Conservation (phyloP, 2,888 invertebrate species). For the Eupithecia centaureata region DNA sequence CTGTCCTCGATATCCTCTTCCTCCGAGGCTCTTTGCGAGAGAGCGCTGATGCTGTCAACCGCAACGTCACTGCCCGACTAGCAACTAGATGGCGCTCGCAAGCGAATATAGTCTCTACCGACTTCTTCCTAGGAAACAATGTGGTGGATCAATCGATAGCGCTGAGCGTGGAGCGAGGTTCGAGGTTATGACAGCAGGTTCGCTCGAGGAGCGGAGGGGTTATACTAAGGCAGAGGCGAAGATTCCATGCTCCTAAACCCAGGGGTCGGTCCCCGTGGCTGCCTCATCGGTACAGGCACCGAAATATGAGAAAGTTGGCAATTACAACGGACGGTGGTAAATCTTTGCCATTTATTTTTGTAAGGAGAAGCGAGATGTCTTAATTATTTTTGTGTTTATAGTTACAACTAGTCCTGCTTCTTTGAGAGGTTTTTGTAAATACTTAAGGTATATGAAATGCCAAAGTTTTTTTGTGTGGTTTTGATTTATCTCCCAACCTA, state of each 20-base stretch:
- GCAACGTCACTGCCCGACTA: conserved; percentile 88
- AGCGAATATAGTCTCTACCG: conserved; percentile 89
- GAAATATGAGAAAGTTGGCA: conserved; percentile 24
- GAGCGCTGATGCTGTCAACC: conserved; percentile 87
- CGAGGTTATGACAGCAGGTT: conserved; percentile 71
- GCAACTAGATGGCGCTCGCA: conserved; percentile 86
- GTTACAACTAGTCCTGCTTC: conserved; percentile 66
- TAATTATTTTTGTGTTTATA: conserved; percentile 54
- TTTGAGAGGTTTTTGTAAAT: conserved; percentile 53
- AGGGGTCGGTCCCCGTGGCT: conserved; percentile 64
- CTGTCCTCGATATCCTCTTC: conserved; percentile 85
- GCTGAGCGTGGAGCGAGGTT: conserved; percentile 72
- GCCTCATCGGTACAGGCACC: conserved; percentile 52
- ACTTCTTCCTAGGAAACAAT: conserved; percentile 89
- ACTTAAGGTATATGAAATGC: conserved; percentile 45
- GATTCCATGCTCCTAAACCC: conserved; percentile 26
- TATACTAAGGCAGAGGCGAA: conserved; percentile 49
- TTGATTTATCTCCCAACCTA: background rate
- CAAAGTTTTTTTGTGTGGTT: conserved; percentile 46
- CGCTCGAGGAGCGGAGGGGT: conserved; percentile 67
- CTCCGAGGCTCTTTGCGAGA: conserved; percentile 85
- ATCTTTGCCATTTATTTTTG: conserved; percentile 37
- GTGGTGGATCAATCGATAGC: conserved; percentile 87
- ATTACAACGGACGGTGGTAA: conserved; percentile 21
- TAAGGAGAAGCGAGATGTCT: conserved; percentile 64